Conservation (phyloP, 2,888 invertebrate genomes). For the Orgyia antiqua region DNA sequence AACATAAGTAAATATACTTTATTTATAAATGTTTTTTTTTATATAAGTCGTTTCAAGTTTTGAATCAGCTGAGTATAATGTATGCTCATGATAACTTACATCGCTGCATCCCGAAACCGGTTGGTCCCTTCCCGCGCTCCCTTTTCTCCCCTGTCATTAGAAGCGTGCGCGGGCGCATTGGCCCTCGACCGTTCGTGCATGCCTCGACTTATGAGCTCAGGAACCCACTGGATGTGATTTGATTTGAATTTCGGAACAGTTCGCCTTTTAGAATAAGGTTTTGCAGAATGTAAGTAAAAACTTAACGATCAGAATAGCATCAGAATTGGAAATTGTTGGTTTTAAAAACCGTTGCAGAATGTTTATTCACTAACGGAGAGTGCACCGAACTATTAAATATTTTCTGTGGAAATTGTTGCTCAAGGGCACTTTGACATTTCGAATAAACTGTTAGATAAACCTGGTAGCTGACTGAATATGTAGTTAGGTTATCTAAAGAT, state of each 20-base stretch:
- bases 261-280: conserved; percentile 18
- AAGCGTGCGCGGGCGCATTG: conserved; percentile 73
- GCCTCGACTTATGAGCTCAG: conserved; percentile 44
- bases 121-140: conserved; percentile 40
- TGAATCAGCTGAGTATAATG: conserved; percentile 25
- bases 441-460: too few species aligned
- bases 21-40: too few species aligned
- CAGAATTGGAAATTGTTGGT: conserved; percentile 14
- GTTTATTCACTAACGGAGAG: conserved; percentile 12
- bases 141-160: conserved; percentile 60
- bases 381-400: conserved; percentile 8
- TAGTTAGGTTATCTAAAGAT: too few species aligned
- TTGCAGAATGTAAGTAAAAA: conserved; percentile 24
- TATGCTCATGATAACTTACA: conserved; percentile 42
- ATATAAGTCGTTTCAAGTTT: too few species aligned
- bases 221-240: conserved; percentile 47
- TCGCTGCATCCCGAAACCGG: conserved; percentile 48
- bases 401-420: too few species aligned
- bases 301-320: conserved; percentile 22
- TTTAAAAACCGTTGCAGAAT: conserved; percentile 9
- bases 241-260: conserved; percentile 35
- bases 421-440: too few species aligned
- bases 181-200: conserved; percentile 56
- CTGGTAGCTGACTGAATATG: too few species aligned
- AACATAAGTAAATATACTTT: too few species aligned